Conservation (phyloP, 2,113 vertebrate genomes). For the Anser cygnoides region DNA sequence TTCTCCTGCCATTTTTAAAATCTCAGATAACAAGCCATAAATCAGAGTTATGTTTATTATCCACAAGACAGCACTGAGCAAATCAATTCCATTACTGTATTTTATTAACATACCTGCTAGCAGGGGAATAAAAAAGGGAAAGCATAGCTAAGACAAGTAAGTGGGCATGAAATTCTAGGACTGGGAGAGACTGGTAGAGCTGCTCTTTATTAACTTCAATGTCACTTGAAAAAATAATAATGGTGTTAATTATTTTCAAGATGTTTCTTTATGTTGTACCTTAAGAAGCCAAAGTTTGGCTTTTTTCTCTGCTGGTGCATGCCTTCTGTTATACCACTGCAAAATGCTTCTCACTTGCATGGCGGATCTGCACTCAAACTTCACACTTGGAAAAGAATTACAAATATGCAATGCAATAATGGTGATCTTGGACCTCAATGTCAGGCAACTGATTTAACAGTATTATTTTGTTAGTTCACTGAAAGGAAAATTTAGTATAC, state of each 20-base stretch:
- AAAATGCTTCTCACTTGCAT: neutral
- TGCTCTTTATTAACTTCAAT: neutral
- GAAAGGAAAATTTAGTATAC: neutral
- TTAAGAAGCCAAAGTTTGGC: neutral
- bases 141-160: neutral
- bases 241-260: neutral
- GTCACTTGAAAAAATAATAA: neutral
- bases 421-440: neutral
- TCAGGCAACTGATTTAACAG: neutral
- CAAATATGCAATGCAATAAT: neutral
- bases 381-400: neutral
- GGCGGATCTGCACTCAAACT: neutral
- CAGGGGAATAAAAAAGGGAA: neutral
- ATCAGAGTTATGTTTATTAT: neutral
- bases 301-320: neutral
- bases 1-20: neutral
- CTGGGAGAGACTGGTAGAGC: neutral
- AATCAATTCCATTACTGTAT: neutral
- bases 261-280: neutral
- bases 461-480: neutral
- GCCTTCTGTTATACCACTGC: neutral
- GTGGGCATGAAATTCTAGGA: neutral
- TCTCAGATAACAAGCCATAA: neutral
- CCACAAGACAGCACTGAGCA: neutral
- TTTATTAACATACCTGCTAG: neutral